Evolutionary conservation across 1,140 invertebrate genomes (phyloP), one percentile per base, ranked within the genome.

Genomic region (Bombus affinis): DNA sequence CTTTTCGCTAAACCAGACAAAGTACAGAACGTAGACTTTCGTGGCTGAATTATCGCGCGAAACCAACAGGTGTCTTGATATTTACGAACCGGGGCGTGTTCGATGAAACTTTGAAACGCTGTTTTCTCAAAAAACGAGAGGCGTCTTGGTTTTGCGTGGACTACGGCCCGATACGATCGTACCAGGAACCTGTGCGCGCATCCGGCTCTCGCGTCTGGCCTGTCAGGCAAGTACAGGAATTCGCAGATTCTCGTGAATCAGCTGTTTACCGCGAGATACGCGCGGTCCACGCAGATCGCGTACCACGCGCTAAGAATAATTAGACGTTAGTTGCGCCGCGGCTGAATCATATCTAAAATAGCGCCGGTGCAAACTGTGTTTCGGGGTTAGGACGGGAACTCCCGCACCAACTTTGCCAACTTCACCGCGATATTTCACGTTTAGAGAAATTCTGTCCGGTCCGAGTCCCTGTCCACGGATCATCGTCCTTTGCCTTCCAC

Each of bases 291-390:
- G 62, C 22, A 71, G 75, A 57, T 75, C 79, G 71, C 73, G 77
- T 18, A 53, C 42, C 57, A 39, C 59, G 75, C 81, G 79, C 85
- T 88, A 91, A 91, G 90, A 91, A 91, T 91, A 91, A 91, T 91
- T 90, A 91, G 80, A 89, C 75, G 87, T 86, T 85, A 81, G 88
- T 81, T 89, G 84, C 66, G 53, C 85, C 35, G 68, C 62, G n/a
- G 71, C 66, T 89, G 90, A 91, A 91, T 91, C 90, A 86, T 84
- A 86, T 89, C 85, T 91, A 91, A 91, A 91, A 91, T 89, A 91
- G 81, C 65, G 18, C n/a, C 59, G 39, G 44, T 71, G 18, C 35
- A 66, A 90, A 90, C 25, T 83, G 86, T 88, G 80, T 90, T 90
- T 88, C 37, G 83, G 73, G 88, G 81, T 83, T 87, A 87, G 87